Conservation (phyloP, 2,797 vertebrate genomes). For the Allobates femoralis region DNA sequence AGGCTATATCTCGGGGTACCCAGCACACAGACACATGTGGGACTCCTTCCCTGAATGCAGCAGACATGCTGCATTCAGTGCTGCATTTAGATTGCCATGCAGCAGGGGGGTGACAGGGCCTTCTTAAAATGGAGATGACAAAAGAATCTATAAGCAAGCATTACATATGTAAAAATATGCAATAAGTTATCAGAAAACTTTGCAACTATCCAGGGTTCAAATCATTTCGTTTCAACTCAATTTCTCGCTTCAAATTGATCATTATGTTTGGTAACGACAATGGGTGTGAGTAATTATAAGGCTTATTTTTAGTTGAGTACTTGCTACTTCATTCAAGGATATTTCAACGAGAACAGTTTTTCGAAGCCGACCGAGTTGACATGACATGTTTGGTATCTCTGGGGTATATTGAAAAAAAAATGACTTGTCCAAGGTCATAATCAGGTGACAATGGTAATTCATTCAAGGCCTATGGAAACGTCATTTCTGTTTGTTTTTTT, state of each 20-base stretch:
- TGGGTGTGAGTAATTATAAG: not conserved
- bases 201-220: conserved; percentile 1
- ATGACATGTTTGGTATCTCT: not conserved
- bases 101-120: no score
- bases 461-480: not conserved
- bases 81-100: no score
- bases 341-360: conserved; percentile 1
- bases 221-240: conserved; percentile 32
- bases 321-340: conserved; percentile 10
- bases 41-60: no score
- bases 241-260: conserved; percentile 32
- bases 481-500: conserved; percentile 12
- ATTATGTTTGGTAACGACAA: conserved; percentile 5
- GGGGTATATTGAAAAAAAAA: not conserved
- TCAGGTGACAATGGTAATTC: not conserved
- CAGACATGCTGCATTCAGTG: no score
- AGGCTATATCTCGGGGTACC: no score
- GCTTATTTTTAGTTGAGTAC: not conserved
- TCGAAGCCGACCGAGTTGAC: not conserved
- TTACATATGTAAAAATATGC: conserved; percentile 55
- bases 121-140: conserved; percentile 45
- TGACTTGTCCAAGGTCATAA: conserved; percentile 6
- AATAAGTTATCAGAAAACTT: conserved; percentile 10
- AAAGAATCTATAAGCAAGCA: conserved; percentile 36
- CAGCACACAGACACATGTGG: no score